Percentiles rank a stretch among this genome's conserved stretches.
Conservation (phyloP, 2,113 vertebrate species). For the Spilogale gracilis region DNA sequence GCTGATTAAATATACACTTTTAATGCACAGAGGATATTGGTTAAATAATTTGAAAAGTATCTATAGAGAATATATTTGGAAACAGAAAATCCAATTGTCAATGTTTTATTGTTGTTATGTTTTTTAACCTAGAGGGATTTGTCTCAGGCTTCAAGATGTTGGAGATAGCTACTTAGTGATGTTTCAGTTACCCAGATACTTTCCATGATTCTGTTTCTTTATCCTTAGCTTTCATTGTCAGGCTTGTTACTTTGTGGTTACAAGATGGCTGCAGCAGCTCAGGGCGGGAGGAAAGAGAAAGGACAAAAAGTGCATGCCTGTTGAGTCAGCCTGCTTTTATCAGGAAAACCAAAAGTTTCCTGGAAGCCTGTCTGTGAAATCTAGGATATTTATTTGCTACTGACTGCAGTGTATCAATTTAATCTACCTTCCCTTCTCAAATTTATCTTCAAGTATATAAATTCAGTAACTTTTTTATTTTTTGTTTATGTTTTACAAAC, state of each 20-base stretch:
- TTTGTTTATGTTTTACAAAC: slow-evolving; percentile 6
- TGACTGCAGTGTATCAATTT: background rate
- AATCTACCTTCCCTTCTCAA: background rate
- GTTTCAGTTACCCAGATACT: background rate
- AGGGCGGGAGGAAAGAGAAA: background rate
- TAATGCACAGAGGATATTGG: background rate
- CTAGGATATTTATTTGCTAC: background rate
- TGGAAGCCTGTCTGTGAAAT: background rate
- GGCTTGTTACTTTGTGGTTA: background rate
- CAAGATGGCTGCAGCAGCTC: background rate
- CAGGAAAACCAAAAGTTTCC: background rate
- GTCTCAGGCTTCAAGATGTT: background rate
- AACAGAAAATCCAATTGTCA: background rate
- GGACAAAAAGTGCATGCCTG: background rate
- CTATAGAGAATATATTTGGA: background rate
- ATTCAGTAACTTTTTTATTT: background rate
- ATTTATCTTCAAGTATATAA: background rate
- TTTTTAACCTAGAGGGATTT: background rate
- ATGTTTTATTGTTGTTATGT: background rate
- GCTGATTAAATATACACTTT: background rate
- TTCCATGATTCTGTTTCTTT: background rate
- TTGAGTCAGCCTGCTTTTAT: background rate
- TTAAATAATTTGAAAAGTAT: background rate
- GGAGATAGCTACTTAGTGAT: background rate
- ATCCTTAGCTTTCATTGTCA: background rate